A percentile compares a stretch with the other conserved stretches of the same genome.
Evolutionary conservation across 2,888 invertebrate genomes (phyloP).

Genomic region (Lycocerus yunnanus): DNA sequence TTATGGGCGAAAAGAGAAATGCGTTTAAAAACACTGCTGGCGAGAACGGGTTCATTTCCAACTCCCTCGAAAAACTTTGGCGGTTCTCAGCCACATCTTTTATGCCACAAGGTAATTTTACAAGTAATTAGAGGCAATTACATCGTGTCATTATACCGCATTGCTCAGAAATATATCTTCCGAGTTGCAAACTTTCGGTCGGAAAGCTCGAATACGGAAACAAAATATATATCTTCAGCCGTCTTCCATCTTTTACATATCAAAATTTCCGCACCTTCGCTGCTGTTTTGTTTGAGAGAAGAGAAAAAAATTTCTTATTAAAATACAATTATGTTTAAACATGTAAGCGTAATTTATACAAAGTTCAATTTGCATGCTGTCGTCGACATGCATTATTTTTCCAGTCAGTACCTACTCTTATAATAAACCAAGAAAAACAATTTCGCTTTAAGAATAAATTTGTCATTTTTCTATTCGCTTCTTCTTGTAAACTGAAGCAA

Average conservation of each 20-base stretch:
- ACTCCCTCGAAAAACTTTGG: constrained; percentile 51
- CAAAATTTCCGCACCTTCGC: neutral
- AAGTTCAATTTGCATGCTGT: constrained; percentile 57
- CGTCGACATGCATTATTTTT: constrained; percentile 53
- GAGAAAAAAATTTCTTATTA: constrained; percentile 6
- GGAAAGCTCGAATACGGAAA: constrained; percentile 39
- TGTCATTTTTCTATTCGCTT: constrained; percentile 57
- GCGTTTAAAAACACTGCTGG: constrained; percentile 34
- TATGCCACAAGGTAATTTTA: constrained; percentile 59
- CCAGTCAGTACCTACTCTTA: constrained; percentile 52
- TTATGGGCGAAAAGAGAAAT: constrained; percentile 28
- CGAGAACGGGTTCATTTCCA: constrained; percentile 51
- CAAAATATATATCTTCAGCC: constrained; percentile 46
- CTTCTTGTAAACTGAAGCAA: constrained; percentile 54
- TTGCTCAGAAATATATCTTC: constrained; percentile 54
- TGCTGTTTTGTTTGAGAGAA: constrained; percentile 2
- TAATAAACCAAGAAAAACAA: constrained; percentile 50
- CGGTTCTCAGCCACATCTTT: constrained; percentile 52
- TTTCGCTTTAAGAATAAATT: constrained; percentile 52
- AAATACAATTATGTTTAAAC: constrained; percentile 17
- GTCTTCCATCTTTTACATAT: constrained; percentile 17
- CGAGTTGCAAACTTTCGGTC: constrained; percentile 44
- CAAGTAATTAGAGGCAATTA: constrained; percentile 60
- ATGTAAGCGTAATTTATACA: constrained; percentile 30
- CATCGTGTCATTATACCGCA: constrained; percentile 56